A percentile compares a stretch with the other conserved stretches of the same genome.
Evolutionary conservation across 2,888 invertebrate genomes (phyloP).

Genomic region (Leptinotarsa haldemani): DNA sequence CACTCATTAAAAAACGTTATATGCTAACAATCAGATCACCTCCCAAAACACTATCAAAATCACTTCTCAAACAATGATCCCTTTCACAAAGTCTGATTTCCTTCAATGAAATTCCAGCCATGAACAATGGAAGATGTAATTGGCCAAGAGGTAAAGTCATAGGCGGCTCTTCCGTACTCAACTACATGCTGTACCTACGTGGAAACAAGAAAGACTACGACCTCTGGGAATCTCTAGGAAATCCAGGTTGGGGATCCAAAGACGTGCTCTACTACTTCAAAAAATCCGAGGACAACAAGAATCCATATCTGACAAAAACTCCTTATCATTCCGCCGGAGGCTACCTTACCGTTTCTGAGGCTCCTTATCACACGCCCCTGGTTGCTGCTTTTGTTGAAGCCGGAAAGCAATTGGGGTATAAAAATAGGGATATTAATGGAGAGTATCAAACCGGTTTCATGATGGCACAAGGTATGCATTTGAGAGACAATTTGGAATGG

Average conservation of each 20-base stretch:
- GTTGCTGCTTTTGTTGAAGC: slow-evolving; percentile 84
- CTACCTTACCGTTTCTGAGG: slow-evolving; percentile 85
- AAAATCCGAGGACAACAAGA: slow-evolving; percentile 91
- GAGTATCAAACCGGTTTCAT: slow-evolving; percentile 89
- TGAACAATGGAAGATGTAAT: slow-evolving; percentile 86
- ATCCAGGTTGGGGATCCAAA: slow-evolving; percentile 88
- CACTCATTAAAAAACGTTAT: background rate
- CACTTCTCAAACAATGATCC: background rate
- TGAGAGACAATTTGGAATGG: background rate
- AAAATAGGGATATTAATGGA: slow-evolving; percentile 88
- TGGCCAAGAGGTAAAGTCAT: slow-evolving; percentile 94
- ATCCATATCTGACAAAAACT: slow-evolving; percentile 83
- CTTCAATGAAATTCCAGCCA: slow-evolving; percentile 69
- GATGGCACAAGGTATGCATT: slow-evolving; percentile 79
- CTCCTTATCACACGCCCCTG: slow-evolving; percentile 87
- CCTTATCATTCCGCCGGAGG: slow-evolving; percentile 85
- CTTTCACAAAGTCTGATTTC: background rate
- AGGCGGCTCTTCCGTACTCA: slow-evolving; percentile 89
- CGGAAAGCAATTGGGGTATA: slow-evolving; percentile 77
- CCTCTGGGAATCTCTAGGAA: slow-evolving; percentile 87
- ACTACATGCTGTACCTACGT: slow-evolving; percentile 91
- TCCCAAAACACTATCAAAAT: no score
- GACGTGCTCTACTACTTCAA: slow-evolving; percentile 87
- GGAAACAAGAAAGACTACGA: slow-evolving; percentile 93
- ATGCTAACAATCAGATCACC: no score